Evolutionary conservation across 2,113 vertebrate species (phyloP).

Genomic region (Caretta caretta): DNA sequence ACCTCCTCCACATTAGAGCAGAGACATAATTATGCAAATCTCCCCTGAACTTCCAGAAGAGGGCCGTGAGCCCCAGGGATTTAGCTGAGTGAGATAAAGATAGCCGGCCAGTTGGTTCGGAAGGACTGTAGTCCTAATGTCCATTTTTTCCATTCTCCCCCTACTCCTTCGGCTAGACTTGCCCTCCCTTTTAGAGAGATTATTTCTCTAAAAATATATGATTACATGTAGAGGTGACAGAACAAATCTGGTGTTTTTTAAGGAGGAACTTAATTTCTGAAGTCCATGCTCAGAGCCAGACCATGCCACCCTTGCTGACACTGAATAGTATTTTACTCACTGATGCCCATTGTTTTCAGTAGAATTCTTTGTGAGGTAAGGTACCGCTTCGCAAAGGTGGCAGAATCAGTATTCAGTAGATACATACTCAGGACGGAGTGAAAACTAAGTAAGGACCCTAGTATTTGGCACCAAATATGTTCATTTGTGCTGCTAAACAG

Average conservation of each 20-base stretch:
- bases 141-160: not conserved
- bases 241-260: not conserved
- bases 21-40: not conserved
- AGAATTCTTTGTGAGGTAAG: not conserved
- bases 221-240: accelerated
- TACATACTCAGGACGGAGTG: not conserved
- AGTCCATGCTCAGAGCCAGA: not conserved
- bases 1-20: not conserved
- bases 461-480: not conserved
- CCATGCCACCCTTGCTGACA: not conserved
- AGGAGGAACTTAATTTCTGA: not conserved
- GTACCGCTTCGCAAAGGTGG: not conserved
- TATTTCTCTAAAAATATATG: not conserved
- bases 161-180: accelerated
- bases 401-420: not conserved
- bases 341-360: not conserved
- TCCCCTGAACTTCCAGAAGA: not conserved
- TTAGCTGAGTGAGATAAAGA: not conserved
- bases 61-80: not conserved
- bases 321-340: not conserved
- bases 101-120: not conserved
- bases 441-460: not conserved
- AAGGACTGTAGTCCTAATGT: not conserved
- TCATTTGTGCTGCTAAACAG: not conserved
- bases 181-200: not conserved